A percentile compares a stretch with the other conserved stretches of the same genome.
Evolutionary conservation across 53 echinoderm and acorn worm genomes (phyloP).

Genomic region (Holothuria leucospilota): DNA sequence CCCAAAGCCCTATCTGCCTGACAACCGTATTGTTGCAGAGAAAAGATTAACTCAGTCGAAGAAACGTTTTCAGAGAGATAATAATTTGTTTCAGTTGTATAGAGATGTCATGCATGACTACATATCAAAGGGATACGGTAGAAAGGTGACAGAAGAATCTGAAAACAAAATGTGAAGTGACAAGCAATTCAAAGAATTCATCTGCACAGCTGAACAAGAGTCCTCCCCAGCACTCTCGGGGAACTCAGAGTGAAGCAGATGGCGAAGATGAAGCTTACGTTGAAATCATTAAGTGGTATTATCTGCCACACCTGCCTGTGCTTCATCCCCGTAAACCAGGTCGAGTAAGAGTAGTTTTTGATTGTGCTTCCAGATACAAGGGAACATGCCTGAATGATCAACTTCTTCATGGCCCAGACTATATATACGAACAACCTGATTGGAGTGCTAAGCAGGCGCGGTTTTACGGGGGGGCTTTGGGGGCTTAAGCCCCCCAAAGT

Average conservation of each 20-base stretch:
- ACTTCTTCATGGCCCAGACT: constrained; percentile 61
- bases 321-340: constrained; percentile 58
- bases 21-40: constrained; percentile 27
- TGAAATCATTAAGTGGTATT: constrained; percentile 22
- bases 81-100: constrained; percentile 33
- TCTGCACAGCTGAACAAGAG: too few relatives aligned
- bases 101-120: background rate
- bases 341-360: constrained; percentile 24
- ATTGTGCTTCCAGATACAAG: constrained; percentile 39
- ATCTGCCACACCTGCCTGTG: constrained; percentile 54
- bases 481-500: too few relatives aligned
- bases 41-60: constrained; percentile 34
- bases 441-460: too few relatives aligned
- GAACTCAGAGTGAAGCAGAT: background rate
- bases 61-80: constrained; percentile 26
- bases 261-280: background rate
- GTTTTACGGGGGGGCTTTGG: too few relatives aligned
- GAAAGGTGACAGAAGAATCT: background rate
- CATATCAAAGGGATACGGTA: constrained; percentile 44
- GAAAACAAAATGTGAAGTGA: too few relatives aligned
- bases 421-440: constrained; percentile 66
- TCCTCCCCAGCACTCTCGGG: too few relatives aligned
- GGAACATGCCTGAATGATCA: constrained; percentile 54
- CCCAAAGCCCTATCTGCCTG: constrained; percentile 4
- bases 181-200: too few relatives aligned